These are phyloP conservation scores for Acanthiza pusilla DNA, from an alignment of 2,797 vertebrate species.

Conservation along the genomic window DNA sequence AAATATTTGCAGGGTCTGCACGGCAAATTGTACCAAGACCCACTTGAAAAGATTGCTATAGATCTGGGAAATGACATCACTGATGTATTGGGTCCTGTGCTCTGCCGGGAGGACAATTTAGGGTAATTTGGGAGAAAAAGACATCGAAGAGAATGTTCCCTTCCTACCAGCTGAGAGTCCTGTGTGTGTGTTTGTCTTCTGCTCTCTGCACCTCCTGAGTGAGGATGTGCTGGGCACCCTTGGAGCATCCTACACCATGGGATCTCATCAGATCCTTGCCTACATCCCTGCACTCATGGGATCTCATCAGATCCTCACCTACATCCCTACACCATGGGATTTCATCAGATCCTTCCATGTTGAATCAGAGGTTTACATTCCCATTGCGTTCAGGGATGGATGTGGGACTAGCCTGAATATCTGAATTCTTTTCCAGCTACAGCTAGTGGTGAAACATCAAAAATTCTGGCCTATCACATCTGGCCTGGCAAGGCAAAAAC, in stretches of 20 bases:
- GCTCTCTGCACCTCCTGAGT: neutral
- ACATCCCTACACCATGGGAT: neutral
- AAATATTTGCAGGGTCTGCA: neutral
- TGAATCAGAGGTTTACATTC: neutral
- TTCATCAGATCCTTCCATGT: neutral
- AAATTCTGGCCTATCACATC: neutral
- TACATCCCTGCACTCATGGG: too few species aligned
- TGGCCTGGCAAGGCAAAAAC: neutral
- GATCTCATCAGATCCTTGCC: neutral
- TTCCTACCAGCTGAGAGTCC: neutral
- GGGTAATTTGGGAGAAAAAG: neutral
- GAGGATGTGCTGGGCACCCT: neutral
- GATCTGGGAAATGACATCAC: neutral
- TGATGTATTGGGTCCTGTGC: fast-evolving
- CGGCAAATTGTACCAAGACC: neutral
- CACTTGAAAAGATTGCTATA: neutral
- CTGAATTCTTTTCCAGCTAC: neutral
- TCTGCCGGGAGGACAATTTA: neutral
- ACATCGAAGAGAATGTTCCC: neutral
- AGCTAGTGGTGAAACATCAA: neutral
- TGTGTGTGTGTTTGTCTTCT: neutral
- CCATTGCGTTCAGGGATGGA: fast-evolving
- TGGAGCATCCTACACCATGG: neutral
- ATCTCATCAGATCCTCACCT: too few species aligned
- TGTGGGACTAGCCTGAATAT: neutral